A percentile compares a stretch with the other conserved stretches of the same genome.
Conservation (phyloP, 2,888 invertebrate species). For the Agelastica alni region DNA sequence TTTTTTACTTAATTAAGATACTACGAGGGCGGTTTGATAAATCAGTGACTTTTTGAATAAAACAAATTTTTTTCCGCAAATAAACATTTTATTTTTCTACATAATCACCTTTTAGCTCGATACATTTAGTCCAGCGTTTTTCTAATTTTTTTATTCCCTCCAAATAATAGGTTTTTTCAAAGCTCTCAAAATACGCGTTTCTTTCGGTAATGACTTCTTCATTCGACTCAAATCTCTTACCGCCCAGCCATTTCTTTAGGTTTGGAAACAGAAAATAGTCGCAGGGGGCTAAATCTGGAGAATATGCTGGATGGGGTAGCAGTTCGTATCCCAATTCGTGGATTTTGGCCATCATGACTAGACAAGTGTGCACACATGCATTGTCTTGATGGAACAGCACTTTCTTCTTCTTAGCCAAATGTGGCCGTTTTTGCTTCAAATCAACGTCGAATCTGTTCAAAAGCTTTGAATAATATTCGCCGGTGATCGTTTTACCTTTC, state of each 20-base stretch:
- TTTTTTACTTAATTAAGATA: no score
- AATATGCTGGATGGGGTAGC: not conserved
- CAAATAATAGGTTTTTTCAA: no score
- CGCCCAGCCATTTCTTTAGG: not conserved
- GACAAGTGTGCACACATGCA: not conserved
- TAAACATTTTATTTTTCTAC: no score
- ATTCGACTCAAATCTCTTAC: not conserved
- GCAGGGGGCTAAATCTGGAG: not conserved
- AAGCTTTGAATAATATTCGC: no score
- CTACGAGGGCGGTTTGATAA: no score
- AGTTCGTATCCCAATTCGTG: not conserved
- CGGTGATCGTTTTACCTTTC: not conserved
- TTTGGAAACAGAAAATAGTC: not conserved
- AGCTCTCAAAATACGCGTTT: no score
- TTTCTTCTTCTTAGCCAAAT: not conserved
- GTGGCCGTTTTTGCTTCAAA: not conserved
- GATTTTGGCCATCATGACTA: not conserved
- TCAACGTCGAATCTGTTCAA: not conserved
- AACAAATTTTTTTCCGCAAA: no score
- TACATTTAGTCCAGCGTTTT: no score
- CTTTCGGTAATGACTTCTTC: no score
- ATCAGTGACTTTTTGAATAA: no score
- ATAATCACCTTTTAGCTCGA: no score
- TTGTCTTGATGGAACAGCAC: not conserved
- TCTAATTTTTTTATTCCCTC: no score